Conservation (phyloP, 2,797 vertebrate genomes). For the Numenius phaeopus region DNA sequence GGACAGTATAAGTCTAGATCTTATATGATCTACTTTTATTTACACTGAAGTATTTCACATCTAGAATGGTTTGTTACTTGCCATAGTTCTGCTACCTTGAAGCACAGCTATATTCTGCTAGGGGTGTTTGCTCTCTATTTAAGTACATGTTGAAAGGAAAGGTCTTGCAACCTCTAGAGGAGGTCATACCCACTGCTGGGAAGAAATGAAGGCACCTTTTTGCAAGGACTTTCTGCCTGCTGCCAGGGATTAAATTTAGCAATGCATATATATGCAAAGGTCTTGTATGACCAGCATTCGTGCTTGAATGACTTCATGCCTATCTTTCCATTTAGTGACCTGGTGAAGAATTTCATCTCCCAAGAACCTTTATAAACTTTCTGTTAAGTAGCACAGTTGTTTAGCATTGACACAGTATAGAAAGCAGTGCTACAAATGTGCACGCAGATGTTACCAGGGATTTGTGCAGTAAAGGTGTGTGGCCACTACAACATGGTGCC, state of each 20-base stretch:
- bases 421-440: neutral
- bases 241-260: neutral
- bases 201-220: neutral
- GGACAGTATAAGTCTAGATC: neutral
- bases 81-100: neutral
- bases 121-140: neutral
- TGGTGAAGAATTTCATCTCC: neutral
- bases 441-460: neutral
- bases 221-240: neutral
- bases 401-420: neutral
- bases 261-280: neutral
- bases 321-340: neutral
- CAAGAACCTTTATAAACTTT: neutral
- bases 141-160: neutral
- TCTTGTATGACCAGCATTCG: accelerated
- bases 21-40: neutral
- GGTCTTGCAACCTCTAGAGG: neutral
- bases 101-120: neutral
- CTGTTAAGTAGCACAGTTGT: neutral
- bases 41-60: neutral
- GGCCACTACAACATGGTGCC: accelerated
- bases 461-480: neutral
- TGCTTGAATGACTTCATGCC: neutral
- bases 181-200: neutral
- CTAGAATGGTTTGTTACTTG: neutral